Percentiles rank a stretch among this genome's conserved stretches.
Conservation (phyloP, 2,113 vertebrate genomes). For the Asarcornis scutulata region DNA sequence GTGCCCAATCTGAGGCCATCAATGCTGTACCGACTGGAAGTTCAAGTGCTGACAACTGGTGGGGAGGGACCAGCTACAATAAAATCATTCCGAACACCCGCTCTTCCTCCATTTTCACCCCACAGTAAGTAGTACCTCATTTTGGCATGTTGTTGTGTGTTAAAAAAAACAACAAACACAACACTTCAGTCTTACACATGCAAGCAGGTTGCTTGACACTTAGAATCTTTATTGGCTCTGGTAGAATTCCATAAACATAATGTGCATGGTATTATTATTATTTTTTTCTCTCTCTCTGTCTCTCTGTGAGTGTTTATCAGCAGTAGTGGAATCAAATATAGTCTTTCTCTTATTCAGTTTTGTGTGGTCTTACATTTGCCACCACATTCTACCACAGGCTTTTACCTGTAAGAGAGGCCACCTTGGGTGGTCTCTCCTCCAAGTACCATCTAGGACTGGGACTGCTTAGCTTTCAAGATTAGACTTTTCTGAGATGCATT, state of each 20-base stretch:
- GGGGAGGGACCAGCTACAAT: constrained; percentile 91
- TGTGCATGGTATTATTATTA: background rate
- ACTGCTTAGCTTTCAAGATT: background rate
- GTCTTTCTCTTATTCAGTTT: background rate
- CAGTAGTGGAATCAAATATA: background rate
- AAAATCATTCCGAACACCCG: constrained; percentile 88
- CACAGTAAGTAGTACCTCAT: constrained; percentile 78
- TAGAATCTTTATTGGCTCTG: background rate
- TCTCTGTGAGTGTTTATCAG: background rate
- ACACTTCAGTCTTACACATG: background rate
- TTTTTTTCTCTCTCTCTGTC: fast-evolving
- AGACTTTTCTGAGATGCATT: background rate
- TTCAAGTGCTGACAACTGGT: constrained; percentile 87
- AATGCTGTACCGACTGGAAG: constrained; percentile 91
- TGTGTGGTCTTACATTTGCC: background rate
- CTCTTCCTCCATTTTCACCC: constrained; percentile 72
- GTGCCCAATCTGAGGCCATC: constrained; percentile 88
- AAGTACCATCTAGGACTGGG: background rate
- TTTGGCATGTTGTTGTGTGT: fast-evolving
- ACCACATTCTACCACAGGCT: background rate
- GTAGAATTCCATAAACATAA: background rate
- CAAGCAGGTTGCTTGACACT: background rate
- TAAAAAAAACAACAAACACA: background rate
- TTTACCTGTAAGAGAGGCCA: background rate
- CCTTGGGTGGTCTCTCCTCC: background rate